phyloP scores from a whole-genome alignment of 1,140 invertebrate genomes.

The Papilio glaucus region DNA sequence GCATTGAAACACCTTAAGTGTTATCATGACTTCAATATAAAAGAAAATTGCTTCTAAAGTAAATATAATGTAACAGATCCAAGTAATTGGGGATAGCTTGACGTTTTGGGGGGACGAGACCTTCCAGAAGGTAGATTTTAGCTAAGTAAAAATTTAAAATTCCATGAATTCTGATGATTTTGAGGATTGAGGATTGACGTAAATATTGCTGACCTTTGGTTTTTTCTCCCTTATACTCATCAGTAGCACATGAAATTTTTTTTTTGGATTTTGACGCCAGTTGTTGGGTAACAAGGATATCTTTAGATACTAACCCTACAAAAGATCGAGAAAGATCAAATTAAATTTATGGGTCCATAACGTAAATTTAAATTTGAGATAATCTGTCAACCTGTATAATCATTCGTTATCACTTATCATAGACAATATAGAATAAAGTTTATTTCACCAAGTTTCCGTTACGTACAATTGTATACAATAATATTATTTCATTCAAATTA shows the following conservation, averaged over 20 bases:
- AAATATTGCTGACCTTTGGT: background rate
- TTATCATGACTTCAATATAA: background rate
- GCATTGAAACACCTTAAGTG: slow-evolving; percentile 66
- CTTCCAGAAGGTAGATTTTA: too few relatives aligned
- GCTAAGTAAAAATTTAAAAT: too few relatives aligned
- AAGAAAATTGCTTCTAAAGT: background rate
- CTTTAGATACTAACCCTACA: too few relatives aligned
- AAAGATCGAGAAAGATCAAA: background rate
- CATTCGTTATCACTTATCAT: background rate
- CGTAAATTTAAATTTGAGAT: background rate
- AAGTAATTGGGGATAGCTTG: too few relatives aligned
- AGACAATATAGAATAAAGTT: background rate
- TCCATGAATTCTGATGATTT: too few relatives aligned
- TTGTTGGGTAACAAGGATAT: too few relatives aligned
- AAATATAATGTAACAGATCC: too few relatives aligned
- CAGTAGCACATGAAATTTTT: too few relatives aligned
- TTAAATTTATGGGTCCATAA: background rate
- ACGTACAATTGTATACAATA: background rate
- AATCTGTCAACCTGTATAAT: background rate
- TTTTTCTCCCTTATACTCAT: too few relatives aligned
- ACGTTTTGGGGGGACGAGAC: too few relatives aligned
- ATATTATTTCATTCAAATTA: background rate
- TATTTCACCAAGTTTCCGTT: background rate
- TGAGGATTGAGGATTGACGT: too few relatives aligned
- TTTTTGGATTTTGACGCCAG: too few relatives aligned